Base-by-base conservation (phyloP, 2,888 invertebrate species). In the Herminia tarsipennalis region DNA sequence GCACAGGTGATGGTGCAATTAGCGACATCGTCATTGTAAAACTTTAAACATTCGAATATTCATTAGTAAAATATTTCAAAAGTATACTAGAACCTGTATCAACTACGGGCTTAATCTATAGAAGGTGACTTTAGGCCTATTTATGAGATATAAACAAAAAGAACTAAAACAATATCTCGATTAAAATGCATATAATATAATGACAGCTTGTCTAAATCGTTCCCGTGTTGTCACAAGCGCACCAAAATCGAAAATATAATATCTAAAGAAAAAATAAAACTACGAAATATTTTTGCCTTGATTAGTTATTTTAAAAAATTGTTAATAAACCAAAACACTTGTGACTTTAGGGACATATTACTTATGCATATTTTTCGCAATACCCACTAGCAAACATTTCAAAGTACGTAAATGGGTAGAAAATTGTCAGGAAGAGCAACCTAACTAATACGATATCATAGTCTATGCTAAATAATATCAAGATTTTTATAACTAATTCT, bases 51-150 rank as follows among this genome's bases (percentile, higher is more conserved):
- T 59, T 76, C 66, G 62, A 74, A 75, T 74, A 76, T 75, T 69
- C 51, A 66, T 56, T 73, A 78, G 71, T 80, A 81, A 81, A 81
- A 77, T 78, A 81, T 76, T 73, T 76, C 73, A 75, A 83, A 79
- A 78, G 73, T 84, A 83, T 78, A 76, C 80, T 84, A 83, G 75
- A 68, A 77, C 85, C 84, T 87, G 87, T 86, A 82, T 80, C 51
- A 80, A 76, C 86, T 88, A 88, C 84, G 86, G 87, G 86, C 88
- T 89, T 88, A 88, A 50, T 69, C 83, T 87, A 80, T 56, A 64
- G 73, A 73, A 70, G 70, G 78, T 81, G 76, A 73, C 39, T 71
- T 87, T 90, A 89, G 89, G 89, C 89, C 89, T 88, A 85, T 84
- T 73, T 66, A 73, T 68, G 65, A 71, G 47, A 67, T 61, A 57